Conservation (phyloP, 2,888 invertebrate species). For the Rotaria magnacalcarata region DNA sequence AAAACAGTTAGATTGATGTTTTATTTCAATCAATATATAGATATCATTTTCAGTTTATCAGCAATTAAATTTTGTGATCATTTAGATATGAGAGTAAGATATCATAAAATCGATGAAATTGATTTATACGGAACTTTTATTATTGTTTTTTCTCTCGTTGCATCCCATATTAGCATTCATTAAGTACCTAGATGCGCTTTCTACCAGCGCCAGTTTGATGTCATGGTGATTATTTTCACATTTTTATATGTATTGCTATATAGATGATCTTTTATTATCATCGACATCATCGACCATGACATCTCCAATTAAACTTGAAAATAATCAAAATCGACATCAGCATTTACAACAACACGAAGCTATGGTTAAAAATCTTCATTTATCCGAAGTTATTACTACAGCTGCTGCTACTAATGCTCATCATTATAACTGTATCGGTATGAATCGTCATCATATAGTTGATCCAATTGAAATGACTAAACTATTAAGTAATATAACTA, state of each 20-base stretch:
- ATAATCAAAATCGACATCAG: background rate
- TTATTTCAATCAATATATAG: no score
- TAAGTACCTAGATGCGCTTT: background rate
- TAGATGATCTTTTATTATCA: background rate
- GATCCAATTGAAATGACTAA: slow-evolving; percentile 25
- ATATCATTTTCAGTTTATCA: background rate
- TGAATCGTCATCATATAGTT: background rate
- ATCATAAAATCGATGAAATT: background rate
- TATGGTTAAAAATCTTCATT: slow-evolving; percentile 1
- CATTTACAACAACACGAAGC: background rate
- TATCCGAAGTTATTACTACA: background rate
- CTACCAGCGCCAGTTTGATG: slow-evolving; percentile 26
- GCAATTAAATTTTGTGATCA: background rate
- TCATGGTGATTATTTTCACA: slow-evolving; percentile 13
- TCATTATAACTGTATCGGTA: background rate
- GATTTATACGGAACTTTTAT: background rate
- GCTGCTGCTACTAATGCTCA: background rate
- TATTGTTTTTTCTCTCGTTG: background rate
- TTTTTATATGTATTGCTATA: background rate
- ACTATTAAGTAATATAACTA: slow-evolving; percentile 13
- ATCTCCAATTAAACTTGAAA: background rate
- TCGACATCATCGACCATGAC: background rate
- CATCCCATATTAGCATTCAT: background rate
- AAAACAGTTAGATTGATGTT: no score
- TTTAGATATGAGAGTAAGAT: background rate